Percentiles rank a stretch among this genome's conserved stretches.
phyloP scores from a whole-genome alignment of 2,797 vertebrate species.

The Steatocranus sp. region DNA sequence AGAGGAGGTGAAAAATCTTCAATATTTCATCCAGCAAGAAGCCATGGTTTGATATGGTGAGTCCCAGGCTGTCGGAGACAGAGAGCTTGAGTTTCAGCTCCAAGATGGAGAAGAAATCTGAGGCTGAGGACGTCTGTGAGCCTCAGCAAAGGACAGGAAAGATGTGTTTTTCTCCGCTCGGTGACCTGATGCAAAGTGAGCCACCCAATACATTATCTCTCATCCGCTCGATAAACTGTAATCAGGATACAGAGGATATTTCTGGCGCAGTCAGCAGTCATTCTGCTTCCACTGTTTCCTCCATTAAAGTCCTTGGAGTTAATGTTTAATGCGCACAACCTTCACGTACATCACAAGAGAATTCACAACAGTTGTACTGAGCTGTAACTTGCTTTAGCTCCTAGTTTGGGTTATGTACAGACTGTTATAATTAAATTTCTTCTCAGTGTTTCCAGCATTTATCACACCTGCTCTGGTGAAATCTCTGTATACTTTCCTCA shows the following conservation, averaged over 20 bases:
- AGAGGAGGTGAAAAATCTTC: background rate
- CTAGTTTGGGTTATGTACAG: background rate
- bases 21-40: background rate
- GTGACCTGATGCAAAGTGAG: constrained; percentile 2
- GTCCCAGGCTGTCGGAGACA: background rate
- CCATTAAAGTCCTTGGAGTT: constrained; percentile 31
- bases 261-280: constrained; percentile 25
- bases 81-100: constrained; percentile 22
- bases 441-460: background rate
- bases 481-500: background rate
- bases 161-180: background rate
- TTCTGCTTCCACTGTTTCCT: constrained; percentile 10
- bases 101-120: constrained; percentile 7
- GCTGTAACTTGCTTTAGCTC: background rate
- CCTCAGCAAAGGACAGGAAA: background rate
- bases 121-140: background rate
- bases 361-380: background rate
- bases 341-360: background rate
- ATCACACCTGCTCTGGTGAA: background rate
- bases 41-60: background rate
- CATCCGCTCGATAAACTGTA: constrained; percentile 43
- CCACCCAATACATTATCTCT: constrained; percentile 26
- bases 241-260: constrained; percentile 51
- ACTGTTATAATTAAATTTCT: background rate
- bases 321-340: background rate